Evolutionary conservation across 1,140 invertebrate species (phyloP), one percentile per base, ranked within the genome.

Genomic region (Homarus americanus): DNA sequence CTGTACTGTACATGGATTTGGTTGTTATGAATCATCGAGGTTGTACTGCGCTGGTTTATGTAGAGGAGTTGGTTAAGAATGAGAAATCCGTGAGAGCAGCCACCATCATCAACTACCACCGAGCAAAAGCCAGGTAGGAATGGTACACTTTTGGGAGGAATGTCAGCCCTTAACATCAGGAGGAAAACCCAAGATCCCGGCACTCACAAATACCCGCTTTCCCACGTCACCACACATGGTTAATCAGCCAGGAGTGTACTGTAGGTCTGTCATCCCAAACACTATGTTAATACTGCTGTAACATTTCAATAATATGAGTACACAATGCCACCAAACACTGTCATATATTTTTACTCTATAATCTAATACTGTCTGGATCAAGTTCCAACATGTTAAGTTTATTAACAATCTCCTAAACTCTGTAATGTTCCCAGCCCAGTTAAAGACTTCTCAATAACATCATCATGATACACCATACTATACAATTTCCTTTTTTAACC

Each of bases 121-220:
- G n/a, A 32, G 63, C 17, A 69, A 69, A 63, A 36, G 79, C 78
- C 20, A n/a, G n/a, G 0, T n/a, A 44, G 38, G 32, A 75, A n/a
- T n/a, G 79, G 32, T 36, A 38, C 17, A 34, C 10, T 63, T 36
- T 58, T 20, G 20, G 79, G 36, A 63, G 79, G 79, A 82, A 82
- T 82, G 79, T 82, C 79, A 76, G 53, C 38, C 79, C 79, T 32
- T 63, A 36, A 28, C n/a, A 28, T 58, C 32, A 63, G 49, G 41
- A 82, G 49, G 12, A 69, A 53, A 82, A 63, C 53, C 79, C 49
- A n/a, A 53, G 63, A 58, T 82, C 79, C 79, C 41, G 79, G 79
- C 38, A 58, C 79, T 63, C 38, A 78, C 79, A 63, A 38, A 82
- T 82, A 82, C 79, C 79, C 79, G 79, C 79, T 82, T 82, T 58